phyloP scores from a whole-genome alignment of 2,113 vertebrate species.

The Albula glossodonta region DNA sequence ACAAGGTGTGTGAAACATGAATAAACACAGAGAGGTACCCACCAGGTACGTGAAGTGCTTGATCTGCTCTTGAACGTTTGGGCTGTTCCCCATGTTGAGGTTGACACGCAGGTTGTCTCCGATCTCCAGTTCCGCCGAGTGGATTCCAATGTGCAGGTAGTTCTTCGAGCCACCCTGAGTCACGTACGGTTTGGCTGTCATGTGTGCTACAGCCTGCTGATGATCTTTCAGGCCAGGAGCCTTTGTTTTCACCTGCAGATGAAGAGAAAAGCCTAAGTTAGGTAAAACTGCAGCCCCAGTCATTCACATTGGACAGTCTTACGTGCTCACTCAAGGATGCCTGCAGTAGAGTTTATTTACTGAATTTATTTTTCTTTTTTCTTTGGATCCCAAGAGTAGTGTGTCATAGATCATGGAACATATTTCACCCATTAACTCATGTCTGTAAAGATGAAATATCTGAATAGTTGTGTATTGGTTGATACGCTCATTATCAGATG shows the following conservation, averaged over 20 bases:
- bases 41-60: slow-evolving; percentile 70
- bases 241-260: slow-evolving; percentile 59
- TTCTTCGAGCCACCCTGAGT: slow-evolving; percentile 46
- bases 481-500: too few relatives aligned
- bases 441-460: too few relatives aligned
- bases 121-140: slow-evolving; percentile 31
- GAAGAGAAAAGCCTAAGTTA: background rate
- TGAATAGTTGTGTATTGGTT: too few relatives aligned
- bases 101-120: slow-evolving; percentile 54
- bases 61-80: slow-evolving; percentile 1
- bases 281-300: background rate
- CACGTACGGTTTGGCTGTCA: slow-evolving; percentile 57
- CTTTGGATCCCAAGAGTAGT: too few relatives aligned
- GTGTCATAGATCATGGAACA: too few relatives aligned
- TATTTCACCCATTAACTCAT: too few relatives aligned
- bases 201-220: slow-evolving; percentile 56
- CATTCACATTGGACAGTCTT: background rate
- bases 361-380: too few relatives aligned
- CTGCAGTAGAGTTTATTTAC: too few relatives aligned
- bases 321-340: background rate
- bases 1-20: background rate
- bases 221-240: background rate
- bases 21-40: slow-evolving; percentile 31
- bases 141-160: slow-evolving; percentile 69
- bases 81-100: slow-evolving; percentile 42